Evolutionary conservation across 2,113 vertebrate species (phyloP).

Genomic region (Abramis brama): DNA sequence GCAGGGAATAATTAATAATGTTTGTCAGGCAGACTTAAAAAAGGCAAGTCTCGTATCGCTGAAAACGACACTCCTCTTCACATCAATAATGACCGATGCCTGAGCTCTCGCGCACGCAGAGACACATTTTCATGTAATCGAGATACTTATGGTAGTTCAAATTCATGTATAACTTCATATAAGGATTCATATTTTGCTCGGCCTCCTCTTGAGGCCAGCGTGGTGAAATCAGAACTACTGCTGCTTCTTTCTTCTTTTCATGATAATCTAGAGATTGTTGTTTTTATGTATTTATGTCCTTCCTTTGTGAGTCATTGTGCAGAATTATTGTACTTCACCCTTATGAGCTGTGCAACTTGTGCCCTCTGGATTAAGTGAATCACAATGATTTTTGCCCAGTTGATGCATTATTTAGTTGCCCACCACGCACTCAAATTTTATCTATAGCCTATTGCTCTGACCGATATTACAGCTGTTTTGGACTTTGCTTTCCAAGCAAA

Average conservation of each 20-base stretch:
- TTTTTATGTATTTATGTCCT: constrained; percentile 50
- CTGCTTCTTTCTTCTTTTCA: not conserved
- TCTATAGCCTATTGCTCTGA: not conserved
- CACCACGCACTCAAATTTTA: not conserved
- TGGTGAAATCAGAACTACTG: not conserved
- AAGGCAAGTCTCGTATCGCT: constrained; percentile 19
- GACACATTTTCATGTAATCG: constrained; percentile 16
- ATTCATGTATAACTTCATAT: constrained; percentile 12
- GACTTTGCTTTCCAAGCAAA: not conserved
- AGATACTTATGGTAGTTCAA: not conserved
- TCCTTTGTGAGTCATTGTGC: constrained; percentile 70
- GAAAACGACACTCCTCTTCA: constrained; percentile 24
- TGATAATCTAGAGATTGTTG: constrained; percentile 26
- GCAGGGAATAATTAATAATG: not conserved
- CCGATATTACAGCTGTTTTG: not conserved
- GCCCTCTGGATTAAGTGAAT: constrained; percentile 54
- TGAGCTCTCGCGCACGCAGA: not conserved
- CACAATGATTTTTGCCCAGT: constrained; percentile 3
- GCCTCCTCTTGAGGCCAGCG: not conserved
- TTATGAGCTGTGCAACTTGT: constrained; percentile 54
- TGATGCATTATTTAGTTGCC: constrained; percentile 7
- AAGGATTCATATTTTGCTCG: not conserved
- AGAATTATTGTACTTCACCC: constrained; percentile 68
- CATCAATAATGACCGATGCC: constrained; percentile 1
- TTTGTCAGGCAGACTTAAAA: constrained; percentile 6